These are phyloP conservation scores for Nannoperca obscura DNA, from an alignment of 2,797 vertebrate genomes.

Conservation along the genomic window DNA sequence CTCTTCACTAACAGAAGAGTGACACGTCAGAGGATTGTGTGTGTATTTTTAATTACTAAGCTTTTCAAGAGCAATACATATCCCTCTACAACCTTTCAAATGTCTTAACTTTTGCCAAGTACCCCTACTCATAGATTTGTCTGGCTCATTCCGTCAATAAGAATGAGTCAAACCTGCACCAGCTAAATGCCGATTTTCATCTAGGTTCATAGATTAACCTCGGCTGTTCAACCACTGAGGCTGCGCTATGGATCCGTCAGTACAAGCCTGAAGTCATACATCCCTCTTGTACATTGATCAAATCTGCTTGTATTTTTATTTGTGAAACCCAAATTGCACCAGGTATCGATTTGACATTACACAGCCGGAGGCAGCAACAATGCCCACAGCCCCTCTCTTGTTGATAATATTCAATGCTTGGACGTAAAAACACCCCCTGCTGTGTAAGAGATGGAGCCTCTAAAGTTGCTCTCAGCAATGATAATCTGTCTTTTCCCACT, in stretches of 20 bases:
- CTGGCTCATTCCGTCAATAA: constrained; percentile 44
- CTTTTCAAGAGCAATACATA: background rate
- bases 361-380: constrained; percentile 56
- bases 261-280: constrained; percentile 71
- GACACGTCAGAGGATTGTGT: constrained; percentile 9
- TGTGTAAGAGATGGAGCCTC: constrained; percentile 49
- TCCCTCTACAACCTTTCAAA: constrained; percentile 16
- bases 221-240: constrained; percentile 21
- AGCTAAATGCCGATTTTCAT: constrained; percentile 53
- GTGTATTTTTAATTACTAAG: constrained; percentile 21
- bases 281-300: constrained; percentile 78
- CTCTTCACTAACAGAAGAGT: background rate
- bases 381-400: constrained; percentile 45
- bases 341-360: constrained; percentile 79
- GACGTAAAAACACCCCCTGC: constrained; percentile 42
- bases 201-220: constrained; percentile 57
- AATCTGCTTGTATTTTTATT: constrained; percentile 80
- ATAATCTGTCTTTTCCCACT: constrained; percentile 66
- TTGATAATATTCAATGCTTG: constrained; percentile 74
- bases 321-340: constrained; percentile 69
- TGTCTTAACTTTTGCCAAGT: background rate
- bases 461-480: constrained; percentile 53
- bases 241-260: constrained; percentile 58
- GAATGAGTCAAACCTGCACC: constrained; percentile 34
- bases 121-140: constrained; percentile 24